Percentiles rank a stretch among this genome's conserved stretches.
These are phyloP conservation scores for Isoperla grammatica DNA, from an alignment of 2,888 invertebrate species.

Conservation along the genomic window DNA sequence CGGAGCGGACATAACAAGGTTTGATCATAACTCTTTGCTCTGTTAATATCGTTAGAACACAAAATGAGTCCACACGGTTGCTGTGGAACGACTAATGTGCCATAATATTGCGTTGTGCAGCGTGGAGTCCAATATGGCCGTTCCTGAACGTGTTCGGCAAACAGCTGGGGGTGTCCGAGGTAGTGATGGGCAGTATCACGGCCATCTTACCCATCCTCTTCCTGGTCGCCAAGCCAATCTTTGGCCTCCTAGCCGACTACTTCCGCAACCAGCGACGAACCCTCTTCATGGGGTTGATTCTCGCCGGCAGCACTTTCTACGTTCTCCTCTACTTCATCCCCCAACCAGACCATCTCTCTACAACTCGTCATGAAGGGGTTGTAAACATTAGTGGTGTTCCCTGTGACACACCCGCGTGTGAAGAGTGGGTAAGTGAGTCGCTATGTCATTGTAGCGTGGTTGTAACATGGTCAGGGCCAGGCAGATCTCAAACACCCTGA, in stretches of 20 bases:
- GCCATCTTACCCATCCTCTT: slow-evolving; percentile 68
- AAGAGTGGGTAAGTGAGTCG: neutral
- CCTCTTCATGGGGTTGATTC: slow-evolving; percentile 63
- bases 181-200: slow-evolving; percentile 70
- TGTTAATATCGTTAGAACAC: too few relatives aligned
- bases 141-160: slow-evolving; percentile 72
- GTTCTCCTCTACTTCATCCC: slow-evolving; percentile 66
- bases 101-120: slow-evolving; percentile 43
- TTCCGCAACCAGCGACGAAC: slow-evolving; percentile 53
- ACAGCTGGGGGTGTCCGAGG: slow-evolving; percentile 68
- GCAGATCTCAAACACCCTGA: too few relatives aligned
- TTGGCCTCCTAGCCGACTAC: slow-evolving; percentile 66
- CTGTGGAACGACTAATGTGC: neutral
- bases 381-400: neutral
- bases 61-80: too few relatives aligned
- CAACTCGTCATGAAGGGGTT: neutral
- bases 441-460: too few relatives aligned
- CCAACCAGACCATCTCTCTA: slow-evolving; percentile 20
- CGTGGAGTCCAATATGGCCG: slow-evolving; percentile 74
- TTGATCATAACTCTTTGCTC: too few relatives aligned
- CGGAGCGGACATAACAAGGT: too few relatives aligned
- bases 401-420: neutral
- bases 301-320: slow-evolving; percentile 60
- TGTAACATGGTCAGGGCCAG: too few relatives aligned
- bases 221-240: slow-evolving; percentile 67